A percentile compares a stretch with the other conserved stretches of the same genome.
Conservation (phyloP, 1,140 invertebrate genomes). For the Goniozus legneri region DNA sequence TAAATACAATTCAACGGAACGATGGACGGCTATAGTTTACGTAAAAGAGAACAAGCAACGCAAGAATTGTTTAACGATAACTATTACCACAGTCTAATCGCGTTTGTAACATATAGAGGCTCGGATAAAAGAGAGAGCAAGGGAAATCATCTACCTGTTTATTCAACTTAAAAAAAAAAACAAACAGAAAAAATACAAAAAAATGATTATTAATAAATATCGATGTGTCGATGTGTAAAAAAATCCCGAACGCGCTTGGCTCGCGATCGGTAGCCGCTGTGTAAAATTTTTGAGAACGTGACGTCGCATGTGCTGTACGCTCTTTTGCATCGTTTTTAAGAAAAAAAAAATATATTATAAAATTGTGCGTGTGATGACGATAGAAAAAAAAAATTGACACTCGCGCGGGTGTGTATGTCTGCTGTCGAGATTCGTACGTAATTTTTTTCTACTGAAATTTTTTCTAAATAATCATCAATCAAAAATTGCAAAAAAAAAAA, state of each 20-base stretch:
- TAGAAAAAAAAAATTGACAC: too few relatives aligned
- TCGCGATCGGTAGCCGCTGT: constrained; percentile 17
- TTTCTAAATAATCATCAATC: neutral
- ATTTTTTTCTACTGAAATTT: neutral
- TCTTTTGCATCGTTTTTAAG: too few relatives aligned
- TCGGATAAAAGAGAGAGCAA: too few relatives aligned
- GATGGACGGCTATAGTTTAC: constrained; percentile 1
- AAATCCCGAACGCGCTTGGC: constrained; percentile 35
- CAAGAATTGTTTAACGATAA: constrained; percentile 6
- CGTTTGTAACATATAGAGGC: constrained; percentile 5
- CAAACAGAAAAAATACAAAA: constrained; percentile 12
- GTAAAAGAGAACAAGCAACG: constrained; percentile 5
- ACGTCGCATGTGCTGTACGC: too few relatives aligned
- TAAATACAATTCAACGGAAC: neutral
- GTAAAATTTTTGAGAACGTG: neutral
- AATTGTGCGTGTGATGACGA: too few relatives aligned
- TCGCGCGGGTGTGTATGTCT: too few relatives aligned
- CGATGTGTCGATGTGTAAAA: constrained; percentile 49
- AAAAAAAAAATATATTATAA: too few relatives aligned
- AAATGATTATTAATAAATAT: constrained; percentile 44
- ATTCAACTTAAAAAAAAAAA: constrained; percentile 2
- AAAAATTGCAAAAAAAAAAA: neutral
- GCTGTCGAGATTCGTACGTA: neutral
- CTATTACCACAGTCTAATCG: constrained; percentile 7
- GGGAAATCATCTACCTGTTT: too few relatives aligned